Base-by-base conservation (phyloP, 2,797 vertebrate genomes). In the Euthynnus affinis region DNA sequence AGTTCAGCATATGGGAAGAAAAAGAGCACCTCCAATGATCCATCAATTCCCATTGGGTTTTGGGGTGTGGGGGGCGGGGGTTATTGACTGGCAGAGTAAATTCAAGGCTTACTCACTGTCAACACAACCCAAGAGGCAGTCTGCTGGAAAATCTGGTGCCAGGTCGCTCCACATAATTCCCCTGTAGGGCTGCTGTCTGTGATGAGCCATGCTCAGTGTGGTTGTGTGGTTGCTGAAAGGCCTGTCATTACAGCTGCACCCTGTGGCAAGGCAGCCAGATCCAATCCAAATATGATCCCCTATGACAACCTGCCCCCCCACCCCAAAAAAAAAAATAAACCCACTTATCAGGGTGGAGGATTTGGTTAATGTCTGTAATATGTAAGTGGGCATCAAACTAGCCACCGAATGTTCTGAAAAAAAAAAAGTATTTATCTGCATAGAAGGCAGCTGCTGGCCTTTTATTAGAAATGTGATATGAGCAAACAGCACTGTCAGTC, bases 51-150 rank as follows among this genome's bases (percentile, higher is more conserved):
- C 89, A 90, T 84, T 63, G 89, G 87, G 82, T 73, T 78, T 74
- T 63, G 68, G 78, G 69, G 57, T 51, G 66, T 37, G 10, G 37
- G 10, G 78, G 65, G 70, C 46, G 66, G 65, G 72, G 88, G 80
- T 92, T 93, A 93, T 93, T 91, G 91, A 93, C 89, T 91, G 87
- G 89, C 89, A 89, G 85, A 90, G 89, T 92, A 91, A 93, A 93
- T 89, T 92, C 90, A 88, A 90, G 91, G 86, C 88, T 93, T 92
- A 91, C 87, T 91, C 91, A 89, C 90, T 91, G 91, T 94, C 91
- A 92, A 93, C 89, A 91, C 76, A 91, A 86, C 90, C 88, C 86
- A 85, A 85, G 87, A 92, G 88, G 90, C 92, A 92, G 89, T 89
- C 82, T 86, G 76, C 88, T 88, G 92, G 91, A 93, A 92, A 94